Evolutionary conservation across 2,888 invertebrate genomes (phyloP).

Genomic region (Cheilosia soror): DNA sequence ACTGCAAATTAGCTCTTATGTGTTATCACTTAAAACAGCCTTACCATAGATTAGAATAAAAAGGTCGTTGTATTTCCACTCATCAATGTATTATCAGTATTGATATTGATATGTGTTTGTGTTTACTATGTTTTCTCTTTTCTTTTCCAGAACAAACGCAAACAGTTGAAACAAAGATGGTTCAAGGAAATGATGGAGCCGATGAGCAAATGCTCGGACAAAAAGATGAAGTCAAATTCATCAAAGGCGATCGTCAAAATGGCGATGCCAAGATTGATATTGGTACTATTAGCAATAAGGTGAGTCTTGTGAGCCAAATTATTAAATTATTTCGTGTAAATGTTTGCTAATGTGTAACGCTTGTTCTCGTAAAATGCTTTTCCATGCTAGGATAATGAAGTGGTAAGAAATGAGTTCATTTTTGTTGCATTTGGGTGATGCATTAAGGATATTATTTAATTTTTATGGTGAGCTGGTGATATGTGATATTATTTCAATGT

Average conservation of each 20-base stretch:
- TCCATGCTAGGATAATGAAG: conserved; percentile 32
- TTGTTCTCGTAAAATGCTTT: conserved; percentile 33
- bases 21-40: not conserved
- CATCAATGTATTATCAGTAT: not conserved
- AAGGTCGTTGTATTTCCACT: conserved; percentile 5
- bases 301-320: conserved; percentile 77
- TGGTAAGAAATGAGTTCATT: conserved; percentile 27
- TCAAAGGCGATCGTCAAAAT: conserved; percentile 90
- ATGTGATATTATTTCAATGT: too few species aligned
- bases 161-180: conserved; percentile 81
- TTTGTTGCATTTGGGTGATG: too few species aligned
- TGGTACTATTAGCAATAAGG: conserved; percentile 86
- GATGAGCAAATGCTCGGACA: conserved; percentile 88
- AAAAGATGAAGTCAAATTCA: conserved; percentile 90
- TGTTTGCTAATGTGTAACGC: conserved; percentile 7
- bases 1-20: conserved; percentile 9
- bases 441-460: too few species aligned
- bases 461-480: too few species aligned
- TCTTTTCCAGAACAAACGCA: conserved; percentile 25
- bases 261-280: conserved; percentile 95
- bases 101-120: not conserved
- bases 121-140: conserved; percentile 3
- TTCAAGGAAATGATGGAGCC: conserved; percentile 87
- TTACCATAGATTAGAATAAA: conserved; percentile 1
- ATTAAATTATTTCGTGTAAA: not conserved